These are phyloP conservation scores for Cavia porcellus DNA, from an alignment of 2,113 vertebrate genomes.

Conservation along the genomic window DNA sequence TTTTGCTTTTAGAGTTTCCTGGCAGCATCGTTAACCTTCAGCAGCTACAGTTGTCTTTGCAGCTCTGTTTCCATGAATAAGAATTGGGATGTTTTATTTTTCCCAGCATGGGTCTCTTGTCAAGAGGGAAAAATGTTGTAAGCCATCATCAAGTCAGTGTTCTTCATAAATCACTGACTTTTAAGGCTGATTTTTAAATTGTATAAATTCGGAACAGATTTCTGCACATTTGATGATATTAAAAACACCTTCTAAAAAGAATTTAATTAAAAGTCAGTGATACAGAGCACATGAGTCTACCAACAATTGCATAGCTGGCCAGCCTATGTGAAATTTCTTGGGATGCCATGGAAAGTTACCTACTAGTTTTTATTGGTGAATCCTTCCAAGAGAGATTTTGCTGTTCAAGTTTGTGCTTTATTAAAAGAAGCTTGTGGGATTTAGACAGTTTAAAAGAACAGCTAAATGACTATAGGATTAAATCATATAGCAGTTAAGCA, in stretches of 20 bases:
- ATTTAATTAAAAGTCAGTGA: slow-evolving; percentile 33
- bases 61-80: slow-evolving; percentile 79
- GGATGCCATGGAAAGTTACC: slow-evolving; percentile 65
- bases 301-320: slow-evolving; percentile 45
- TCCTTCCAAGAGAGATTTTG: slow-evolving; percentile 23
- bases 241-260: slow-evolving; percentile 60
- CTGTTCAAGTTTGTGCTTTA: slow-evolving; percentile 45
- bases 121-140: slow-evolving; percentile 79
- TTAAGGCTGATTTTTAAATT: slow-evolving; percentile 66
- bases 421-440: slow-evolving; percentile 34
- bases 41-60: slow-evolving; percentile 32
- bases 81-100: slow-evolving; percentile 78
- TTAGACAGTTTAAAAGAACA: slow-evolving; percentile 17
- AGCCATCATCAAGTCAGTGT: slow-evolving; percentile 68
- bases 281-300: not conserved
- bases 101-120: slow-evolving; percentile 56
- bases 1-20: slow-evolving; percentile 81
- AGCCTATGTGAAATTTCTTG: slow-evolving; percentile 41
- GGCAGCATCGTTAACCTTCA: slow-evolving; percentile 67
- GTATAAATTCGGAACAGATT: slow-evolving; percentile 76
- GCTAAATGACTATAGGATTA: not conserved
- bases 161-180: slow-evolving; percentile 75
- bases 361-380: slow-evolving; percentile 47
- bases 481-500: not conserved
- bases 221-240: not conserved